Base-by-base conservation (phyloP, 2,797 vertebrate genomes). In the Xiphophorus birchmanni region DNA sequence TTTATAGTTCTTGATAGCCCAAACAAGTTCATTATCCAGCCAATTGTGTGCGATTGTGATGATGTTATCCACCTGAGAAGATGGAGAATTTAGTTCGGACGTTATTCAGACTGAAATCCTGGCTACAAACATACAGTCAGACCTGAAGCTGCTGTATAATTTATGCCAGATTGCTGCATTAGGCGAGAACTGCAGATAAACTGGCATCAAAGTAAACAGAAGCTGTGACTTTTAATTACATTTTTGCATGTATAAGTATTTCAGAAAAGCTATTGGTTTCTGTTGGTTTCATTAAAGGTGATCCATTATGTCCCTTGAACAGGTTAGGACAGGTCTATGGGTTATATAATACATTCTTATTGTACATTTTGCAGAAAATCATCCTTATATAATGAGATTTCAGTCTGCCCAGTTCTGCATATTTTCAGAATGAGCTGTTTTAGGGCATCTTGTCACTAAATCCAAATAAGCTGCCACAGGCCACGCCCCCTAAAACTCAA, bases 31-130 rank as follows among this genome's bases (percentile, higher is more conserved):
- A 0, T 0, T 0, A 0, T 0, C 0, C 0, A 17, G 0, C 0
- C 54, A 81, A 1, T 0, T 0, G 0, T 73, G 2, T 11, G 35
- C 32, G 26, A 98, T 18, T 4, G 93, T 0, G 9, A 98, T 88
- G 81, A 98, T 88, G 56, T 96, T 97, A 94, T 97, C 95, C 37
- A 97, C 89, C 97, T 97, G 90, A 67, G 45, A n/a, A 29, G 48
- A 5, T 81, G 44, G 73, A 73, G 0, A 26, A 42, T 74, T 74
- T 35, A 6, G 23, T 6, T 74, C 67, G 2, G 65, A 69, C 10
- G 3, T 21, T 37, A 37, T 40, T 63, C 26, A 56, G 54, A n/a
- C 4, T n/a, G 10, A 56, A n/a, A n/a, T 56, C 3, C 54, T 26
- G 26, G 21, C 50, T 23, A 9, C 10, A 56, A n/a, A 56, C 52